Evolutionary conservation across 2,888 invertebrate genomes (phyloP), one percentile per base, ranked within the genome.

Genomic region (Phortica okadai): DNA sequence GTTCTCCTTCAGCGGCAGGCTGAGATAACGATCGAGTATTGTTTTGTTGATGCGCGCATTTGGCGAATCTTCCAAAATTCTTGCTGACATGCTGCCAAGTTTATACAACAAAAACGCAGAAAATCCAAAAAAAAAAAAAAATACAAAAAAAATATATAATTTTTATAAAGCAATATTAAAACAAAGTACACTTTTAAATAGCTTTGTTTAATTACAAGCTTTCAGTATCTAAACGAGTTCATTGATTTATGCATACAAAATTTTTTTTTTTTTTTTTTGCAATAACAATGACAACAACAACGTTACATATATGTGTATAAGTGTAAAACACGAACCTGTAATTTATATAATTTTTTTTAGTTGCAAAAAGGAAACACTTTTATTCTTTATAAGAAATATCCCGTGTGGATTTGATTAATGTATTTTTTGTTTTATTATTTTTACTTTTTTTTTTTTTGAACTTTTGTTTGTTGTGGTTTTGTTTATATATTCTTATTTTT

Each of bases 21-120:
- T 94, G 90, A 96, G 92, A 91, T 96, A 98, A 77, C 95, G 93
- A 80, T 93, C 93, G 80, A 96, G 91, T 73, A 97, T 93, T 67
- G 93, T 93, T 92, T 97, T 97, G 85, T 96, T 95, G 76, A 97
- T 92, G 81, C 94, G 95, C 83, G 96, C 96, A 91, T 97, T 97
- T 58, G 97, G 97, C 82, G 97, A 97, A 89, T 96, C 93, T 84
- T 93, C 93, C 85, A 95, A 91, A 85, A 93, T 93, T 87, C 89
- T 88, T 77, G 86, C 87, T 85, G 90, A 85, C 90, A 90, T 90
- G 80, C 90, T 90, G 33, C 70, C 66, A 50, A 74, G 73, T 74
- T 66, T 11, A 21, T 74, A 54, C 0, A 69, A 10, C 11, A 25
- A 16, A 21, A 21, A 0, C 16, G 50, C 3, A 50, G 2, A 44